Conservation (phyloP, 2,797 vertebrate species). For the Avahi laniger region DNA sequence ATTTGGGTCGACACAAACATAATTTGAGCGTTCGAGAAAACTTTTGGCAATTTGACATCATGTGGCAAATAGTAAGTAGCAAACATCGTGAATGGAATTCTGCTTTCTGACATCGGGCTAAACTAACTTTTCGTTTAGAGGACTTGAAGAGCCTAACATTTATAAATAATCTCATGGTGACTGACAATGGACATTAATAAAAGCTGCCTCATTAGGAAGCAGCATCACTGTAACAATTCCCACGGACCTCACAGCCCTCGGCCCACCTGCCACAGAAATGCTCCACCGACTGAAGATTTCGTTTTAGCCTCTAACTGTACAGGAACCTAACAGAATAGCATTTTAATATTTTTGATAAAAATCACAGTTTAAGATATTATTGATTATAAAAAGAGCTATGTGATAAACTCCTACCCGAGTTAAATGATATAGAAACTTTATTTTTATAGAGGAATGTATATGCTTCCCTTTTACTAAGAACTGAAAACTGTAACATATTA, state of each 20-base stretch:
- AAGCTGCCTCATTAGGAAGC: background rate
- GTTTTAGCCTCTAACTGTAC: background rate
- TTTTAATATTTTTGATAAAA: background rate
- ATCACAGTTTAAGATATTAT: background rate
- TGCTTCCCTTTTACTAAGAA: background rate
- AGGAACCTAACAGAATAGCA: background rate
- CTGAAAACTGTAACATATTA: background rate
- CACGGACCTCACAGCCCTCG: accelerated
- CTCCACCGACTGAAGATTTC: background rate
- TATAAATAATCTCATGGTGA: background rate
- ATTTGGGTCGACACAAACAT: background rate
- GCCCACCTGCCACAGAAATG: background rate
- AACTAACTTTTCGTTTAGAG: background rate
- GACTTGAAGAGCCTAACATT: background rate
- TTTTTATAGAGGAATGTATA: background rate
- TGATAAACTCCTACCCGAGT: background rate
- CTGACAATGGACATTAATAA: background rate
- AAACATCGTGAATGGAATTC: background rate
- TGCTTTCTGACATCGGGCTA: background rate
- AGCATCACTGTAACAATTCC: background rate
- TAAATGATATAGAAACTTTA: background rate
- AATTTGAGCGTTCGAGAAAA: background rate
- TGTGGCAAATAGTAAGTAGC: background rate
- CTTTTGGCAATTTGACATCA: background rate
- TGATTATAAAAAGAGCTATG: background rate